phyloP scores from a whole-genome alignment of 2,888 invertebrate genomes.

The Caprella mutica region DNA sequence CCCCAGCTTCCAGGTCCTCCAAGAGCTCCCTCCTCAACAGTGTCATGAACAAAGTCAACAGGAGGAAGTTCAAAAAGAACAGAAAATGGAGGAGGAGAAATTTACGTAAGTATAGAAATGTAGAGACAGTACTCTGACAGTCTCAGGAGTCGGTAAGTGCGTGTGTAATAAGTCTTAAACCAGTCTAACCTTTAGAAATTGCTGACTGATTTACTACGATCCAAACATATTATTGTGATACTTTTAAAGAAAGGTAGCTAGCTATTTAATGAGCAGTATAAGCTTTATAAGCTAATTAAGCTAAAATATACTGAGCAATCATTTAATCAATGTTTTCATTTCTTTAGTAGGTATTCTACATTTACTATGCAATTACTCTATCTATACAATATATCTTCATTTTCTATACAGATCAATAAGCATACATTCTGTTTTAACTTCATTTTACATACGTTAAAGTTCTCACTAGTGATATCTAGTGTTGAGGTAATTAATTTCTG shows the following conservation, averaged over 20 bases:
- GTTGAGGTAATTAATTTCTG: too few species aligned
- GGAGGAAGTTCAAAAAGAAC: slow-evolving; percentile 28
- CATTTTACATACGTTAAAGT: too few species aligned
- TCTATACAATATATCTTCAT: neutral
- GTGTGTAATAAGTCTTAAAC: too few species aligned
- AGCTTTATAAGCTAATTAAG: neutral
- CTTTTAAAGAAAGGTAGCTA: too few species aligned
- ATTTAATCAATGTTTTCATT: neutral
- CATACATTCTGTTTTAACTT: too few species aligned
- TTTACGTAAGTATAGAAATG: slow-evolving; percentile 20
- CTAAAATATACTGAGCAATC: neutral
- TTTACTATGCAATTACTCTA: neutral
- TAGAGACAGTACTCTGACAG: too few species aligned
- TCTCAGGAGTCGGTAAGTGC: too few species aligned
- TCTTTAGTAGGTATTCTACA: neutral
- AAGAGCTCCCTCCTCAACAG: slow-evolving; percentile 15
- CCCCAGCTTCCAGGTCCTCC: neutral
- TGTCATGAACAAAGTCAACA: slow-evolving; percentile 23
- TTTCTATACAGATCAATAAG: neutral
- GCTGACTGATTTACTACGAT: too few species aligned
- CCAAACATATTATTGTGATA: too few species aligned
- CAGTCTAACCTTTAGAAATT: too few species aligned
- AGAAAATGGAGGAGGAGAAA: slow-evolving; percentile 25
- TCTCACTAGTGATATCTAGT: too few species aligned
- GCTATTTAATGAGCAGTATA: too few species aligned